Evolutionary conservation across 2,888 invertebrate genomes (phyloP).

Genomic region (Bedellia somnulentella): DNA sequence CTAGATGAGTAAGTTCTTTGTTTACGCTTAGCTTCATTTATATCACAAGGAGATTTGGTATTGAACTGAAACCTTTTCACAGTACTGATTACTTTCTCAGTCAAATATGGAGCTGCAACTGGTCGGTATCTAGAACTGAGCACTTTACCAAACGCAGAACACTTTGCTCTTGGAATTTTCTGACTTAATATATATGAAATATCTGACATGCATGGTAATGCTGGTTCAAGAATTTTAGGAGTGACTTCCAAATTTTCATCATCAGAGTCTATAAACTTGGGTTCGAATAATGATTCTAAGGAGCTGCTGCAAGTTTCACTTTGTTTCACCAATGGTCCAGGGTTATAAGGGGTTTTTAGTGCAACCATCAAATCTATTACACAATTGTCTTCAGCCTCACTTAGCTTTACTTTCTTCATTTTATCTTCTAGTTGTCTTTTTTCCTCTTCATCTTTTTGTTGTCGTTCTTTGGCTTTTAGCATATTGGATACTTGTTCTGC

Average conservation of each 20-base stretch:
- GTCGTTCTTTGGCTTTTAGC: constrained; percentile 35
- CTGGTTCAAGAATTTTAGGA: constrained; percentile 14
- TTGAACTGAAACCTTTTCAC: constrained; percentile 30
- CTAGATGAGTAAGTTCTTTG: constrained; percentile 15
- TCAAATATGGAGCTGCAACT: constrained; percentile 30
- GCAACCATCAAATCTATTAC: constrained; percentile 36
- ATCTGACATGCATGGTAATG: constrained; percentile 25
- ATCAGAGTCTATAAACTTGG: constrained; percentile 17
- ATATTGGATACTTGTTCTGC: constrained; percentile 38
- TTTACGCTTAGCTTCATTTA: constrained; percentile 26
- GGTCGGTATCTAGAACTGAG: constrained; percentile 23
- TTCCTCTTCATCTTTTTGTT: constrained; percentile 20
- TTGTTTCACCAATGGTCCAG: constrained; percentile 5
- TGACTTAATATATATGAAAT: constrained; percentile 29
- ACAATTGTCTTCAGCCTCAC: constrained; percentile 20
- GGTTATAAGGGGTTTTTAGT: constrained; percentile 18
- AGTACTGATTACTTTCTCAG: constrained; percentile 15
- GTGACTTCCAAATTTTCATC: constrained; percentile 9
- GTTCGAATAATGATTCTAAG: constrained; percentile 24
- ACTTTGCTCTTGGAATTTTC: constrained; percentile 21
- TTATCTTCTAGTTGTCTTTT: constrained; percentile 21
- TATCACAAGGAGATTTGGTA: constrained; percentile 36
- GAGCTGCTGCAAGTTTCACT: constrained; percentile 24
- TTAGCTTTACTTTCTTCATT: constrained; percentile 17
- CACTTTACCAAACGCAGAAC: constrained; percentile 38